Evolutionary conservation across 1,140 invertebrate genomes (phyloP), one percentile per base, ranked within the genome.

Genomic region (Drosophila ficusphila): DNA sequence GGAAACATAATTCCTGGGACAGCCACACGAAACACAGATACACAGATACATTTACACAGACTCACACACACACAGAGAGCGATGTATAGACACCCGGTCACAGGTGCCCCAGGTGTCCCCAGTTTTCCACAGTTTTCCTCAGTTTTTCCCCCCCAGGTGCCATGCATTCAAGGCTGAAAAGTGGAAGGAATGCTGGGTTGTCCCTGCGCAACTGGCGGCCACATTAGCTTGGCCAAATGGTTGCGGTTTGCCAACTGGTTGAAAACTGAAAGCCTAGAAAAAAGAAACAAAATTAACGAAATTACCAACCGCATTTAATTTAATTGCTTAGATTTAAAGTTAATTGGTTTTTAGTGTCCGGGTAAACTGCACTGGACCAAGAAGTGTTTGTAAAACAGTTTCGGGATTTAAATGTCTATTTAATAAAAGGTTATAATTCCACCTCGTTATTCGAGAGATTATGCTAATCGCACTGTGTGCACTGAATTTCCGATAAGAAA

Each of bases 1-100:
- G 62, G 62, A 25, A 64, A 46, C 68, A 82, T 77, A 61, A 69
- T 77, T 76, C 49, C 39, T 31, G 38, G 44, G 9, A 27, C 29
- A 36, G 42, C n/a, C n/a, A n/a, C n/a, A n/a, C 2, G 23, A 23
- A 5, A 23, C 2, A 23, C 2, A 23, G 23, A 23, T 2, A 47
- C 44, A 47, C 44, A 29, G n/a, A n/a, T n/a, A n/a, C n/a, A n/a
- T n/a, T n/a, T n/a, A n/a, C n/a, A n/a, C n/a, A n/a, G n/a, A n/a
- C n/a, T n/a, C n/a, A 5, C 52, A 54, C 49, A 12, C 29, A 53
- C 54, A 18, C 12, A n/a, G 5, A n/a, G 9, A 2, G 41, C 19
- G n/a, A 44, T 44, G 25, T 44, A 25, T 14, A 42, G 41, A 42
- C 19, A 25, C n/a, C 41, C 19, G 9, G 41, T 6, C 38, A 46